Evolutionary conservation across 2,797 vertebrate species (phyloP), one percentile per base, ranked within the genome.

Genomic region (Podarcis lilfordi): DNA sequence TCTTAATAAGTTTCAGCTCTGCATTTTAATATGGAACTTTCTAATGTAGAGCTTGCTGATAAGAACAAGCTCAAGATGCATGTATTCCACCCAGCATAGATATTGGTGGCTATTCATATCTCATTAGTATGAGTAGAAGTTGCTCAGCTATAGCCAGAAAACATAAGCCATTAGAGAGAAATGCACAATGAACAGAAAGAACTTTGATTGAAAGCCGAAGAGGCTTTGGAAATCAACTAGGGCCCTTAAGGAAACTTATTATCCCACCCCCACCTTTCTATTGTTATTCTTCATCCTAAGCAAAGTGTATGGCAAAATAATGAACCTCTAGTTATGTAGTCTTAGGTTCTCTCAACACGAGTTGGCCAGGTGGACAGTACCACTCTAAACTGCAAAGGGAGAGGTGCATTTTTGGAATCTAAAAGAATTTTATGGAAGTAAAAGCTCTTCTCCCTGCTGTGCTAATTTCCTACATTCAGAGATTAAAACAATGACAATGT

Each of bases 21-120:
- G 8, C 10, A 25, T 92, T 96, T 95, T 93, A 89, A 93, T 88
- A 90, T 87, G 89, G 87, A 88, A 89, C 74, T 0, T 21, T 95
- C 94, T 88, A 55, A 55, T 55, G 50, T 66, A 88, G 85, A 77
- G 84, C 37, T 37, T 89, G 82, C 87, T 86, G 87, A 83, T 64
- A 95, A 94, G 89, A 61, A 75, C 59, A 68, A 71, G 66, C 87
- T 89, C 43, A 85, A 80, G 82, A 88, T 79, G 81, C 89, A 74
- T 78, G 75, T 80, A 13, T 25, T 86, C 11, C 23, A 90, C 76
- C 83, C 69, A 85, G 45, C 87, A 86, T 37, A 69, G 90, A 69
- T n/a, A 11, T 27, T 0, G 0, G 50, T 89, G 79, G 80, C 82
- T 45, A 2, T 80, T 10, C 78, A 86, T 86, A 83, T 88, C 66